Base-by-base conservation (phyloP, 2,888 invertebrate genomes). In the Onchidella celtica region DNA sequence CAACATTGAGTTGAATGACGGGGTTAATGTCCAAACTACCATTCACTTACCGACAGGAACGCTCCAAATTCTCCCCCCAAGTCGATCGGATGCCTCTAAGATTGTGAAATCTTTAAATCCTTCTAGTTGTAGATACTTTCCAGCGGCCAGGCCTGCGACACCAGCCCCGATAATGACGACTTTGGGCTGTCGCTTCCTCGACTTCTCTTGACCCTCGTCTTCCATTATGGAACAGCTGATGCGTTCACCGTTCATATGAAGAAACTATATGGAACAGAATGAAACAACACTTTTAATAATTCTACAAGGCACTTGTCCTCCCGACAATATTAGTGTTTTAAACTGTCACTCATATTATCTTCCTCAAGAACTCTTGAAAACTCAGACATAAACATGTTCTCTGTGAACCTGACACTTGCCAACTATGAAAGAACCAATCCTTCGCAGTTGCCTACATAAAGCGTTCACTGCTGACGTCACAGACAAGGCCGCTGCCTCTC, bases 11-110 rank as follows among this genome's bases (percentile, higher is more conserved):
- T 34, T 34, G 24, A 34, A 24, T 29, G 29, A 61, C 63, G 59
- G n/a, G 61, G 24, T 72, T 68, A 47, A 32, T n/a, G 61, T 61
- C 61, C 61, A 27, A 2, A 61, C 24, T 17, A 61, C 11, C 65
- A 59, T n/a, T 47, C 55, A 86, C 87, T 86, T 86, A 91, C 90
- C 90, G n/a, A 92, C 86, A 76, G 90, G 87, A n/a, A 91, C 84
- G 29, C 91, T 92, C 89, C 90, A 90, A 65, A 93, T 92, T 84
- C 93, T 86, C 36, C 93, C 93, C 55, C 93, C 93, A 17, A 90
- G 89, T 70, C 92, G 85, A 79, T 90, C 87, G n/a, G 91, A 86
- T 11, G 92, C 91, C 85, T 93, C 93, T 27, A 92, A 84, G 81
- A 93, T 90, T 78, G 90, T 88, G 84, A 91, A 90, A 85, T 92